Evolutionary conservation across 2,888 invertebrate genomes (phyloP), one percentile per base, ranked within the genome.

Genomic region (Pteria penguin): DNA sequence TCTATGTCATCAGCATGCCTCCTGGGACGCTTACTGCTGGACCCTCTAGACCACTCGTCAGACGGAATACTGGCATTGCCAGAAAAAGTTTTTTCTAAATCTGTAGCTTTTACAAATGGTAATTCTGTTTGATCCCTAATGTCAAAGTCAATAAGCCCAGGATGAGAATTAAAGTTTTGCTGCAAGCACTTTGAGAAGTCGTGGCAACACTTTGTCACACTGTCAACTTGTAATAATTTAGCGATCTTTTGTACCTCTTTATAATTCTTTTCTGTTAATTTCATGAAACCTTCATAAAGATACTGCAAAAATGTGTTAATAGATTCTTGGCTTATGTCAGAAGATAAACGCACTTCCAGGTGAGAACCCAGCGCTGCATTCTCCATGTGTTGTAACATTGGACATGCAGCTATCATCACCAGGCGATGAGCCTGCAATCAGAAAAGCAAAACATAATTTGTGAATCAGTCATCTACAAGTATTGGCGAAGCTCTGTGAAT

Each of bases 391-490:
- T 78, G 78, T 33, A 78, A 70, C 78, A 78, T 78, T 1, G 78
- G 78, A 71, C 74, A 78, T n/a, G 78, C 78, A 55, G 78, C 78
- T 26, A 78, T 70, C 57, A 78, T 32, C 29, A 78, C 78, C n/a
- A 78, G 57, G n/a, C 78, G 63, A 32, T 78, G 78, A 52, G 74
- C 78, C 78, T 78, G 71, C 14, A 66, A 32, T 24, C 26, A 60
- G 14, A 18, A 29, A 60, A 24, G 29, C 11, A 45, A 45, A 45
- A 45, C 14, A 45, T 45, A n/a, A n/a, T n/a, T n/a, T n/a, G n/a
- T n/a, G n/a, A n/a, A n/a, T n/a, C n/a, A n/a, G n/a, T n/a, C n/a
- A n/a, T n/a, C n/a, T n/a, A n/a, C n/a, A n/a, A n/a, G n/a, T n/a
- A n/a, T n/a, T n/a, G n/a, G n/a, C n/a, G n/a, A n/a, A n/a, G n/a